These are phyloP conservation scores for Cebus imitator DNA, from an alignment of 2,113 vertebrate species.

Conservation along the genomic window DNA sequence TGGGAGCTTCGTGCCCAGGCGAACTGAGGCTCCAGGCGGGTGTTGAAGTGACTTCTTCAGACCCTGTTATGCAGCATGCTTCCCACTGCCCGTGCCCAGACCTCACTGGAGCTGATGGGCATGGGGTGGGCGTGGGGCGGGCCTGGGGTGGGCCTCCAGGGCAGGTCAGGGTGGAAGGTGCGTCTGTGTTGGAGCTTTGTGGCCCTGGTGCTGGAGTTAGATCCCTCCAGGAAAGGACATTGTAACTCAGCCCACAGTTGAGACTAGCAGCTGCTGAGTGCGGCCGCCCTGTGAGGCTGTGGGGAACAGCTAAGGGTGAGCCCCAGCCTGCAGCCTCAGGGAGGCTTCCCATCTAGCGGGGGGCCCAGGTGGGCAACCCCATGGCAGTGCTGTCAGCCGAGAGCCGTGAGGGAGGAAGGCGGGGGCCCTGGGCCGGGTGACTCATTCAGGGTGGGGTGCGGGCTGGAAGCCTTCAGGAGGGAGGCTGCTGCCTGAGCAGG, in stretches of 20 bases:
- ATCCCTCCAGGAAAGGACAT: background rate
- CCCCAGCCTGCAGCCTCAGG: accelerated
- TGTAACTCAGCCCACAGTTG: background rate
- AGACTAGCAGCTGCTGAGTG: too few species aligned
- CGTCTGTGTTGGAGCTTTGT: background rate
- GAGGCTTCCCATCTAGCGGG: background rate
- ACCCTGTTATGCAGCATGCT: background rate
- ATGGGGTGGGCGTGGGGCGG: background rate
- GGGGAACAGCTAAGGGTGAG: too few species aligned
- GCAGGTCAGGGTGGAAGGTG: background rate
- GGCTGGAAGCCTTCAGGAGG: too few species aligned
- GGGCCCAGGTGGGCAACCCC: background rate
- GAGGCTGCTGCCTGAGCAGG: background rate
- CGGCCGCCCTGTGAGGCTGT: accelerated
- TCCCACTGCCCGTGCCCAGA: background rate
- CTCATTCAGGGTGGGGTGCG: background rate
- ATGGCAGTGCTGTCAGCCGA: background rate
- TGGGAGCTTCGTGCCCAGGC: background rate
- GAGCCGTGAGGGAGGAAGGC: background rate
- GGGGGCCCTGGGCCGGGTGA: background rate
- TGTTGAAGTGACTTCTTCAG: background rate
- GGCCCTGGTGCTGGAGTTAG: background rate
- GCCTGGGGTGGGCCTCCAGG: background rate
- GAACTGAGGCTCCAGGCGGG: background rate
- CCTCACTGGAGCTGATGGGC: background rate